phyloP scores from a whole-genome alignment of 1,140 invertebrate genomes.

The Panagrolaimus sp. region DNA sequence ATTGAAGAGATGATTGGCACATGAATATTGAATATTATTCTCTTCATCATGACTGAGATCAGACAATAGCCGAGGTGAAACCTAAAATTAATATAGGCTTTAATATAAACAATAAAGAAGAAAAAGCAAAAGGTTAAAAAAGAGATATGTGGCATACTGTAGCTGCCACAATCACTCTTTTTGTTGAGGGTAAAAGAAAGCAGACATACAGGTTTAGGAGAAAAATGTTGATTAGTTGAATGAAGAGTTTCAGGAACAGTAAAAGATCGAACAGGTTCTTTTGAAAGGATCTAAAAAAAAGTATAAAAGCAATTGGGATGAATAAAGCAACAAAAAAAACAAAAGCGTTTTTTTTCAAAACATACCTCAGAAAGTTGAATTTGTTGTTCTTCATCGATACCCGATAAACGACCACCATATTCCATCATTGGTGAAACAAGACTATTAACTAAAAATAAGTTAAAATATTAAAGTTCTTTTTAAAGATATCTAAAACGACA shows the following conservation, averaged over 20 bases:
- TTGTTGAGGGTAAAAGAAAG: not conserved
- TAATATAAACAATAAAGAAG: too few species aligned
- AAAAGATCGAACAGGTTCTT: conserved; percentile 33
- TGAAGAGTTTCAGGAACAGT: conserved; percentile 43
- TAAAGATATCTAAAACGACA: conserved; percentile 5
- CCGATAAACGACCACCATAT: conserved; percentile 24
- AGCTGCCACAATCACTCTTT: too few species aligned
- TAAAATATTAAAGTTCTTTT: not conserved
- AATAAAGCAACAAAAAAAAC: not conserved
- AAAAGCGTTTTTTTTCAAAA: too few species aligned
- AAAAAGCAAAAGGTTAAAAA: too few species aligned
- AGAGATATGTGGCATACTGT: too few species aligned
- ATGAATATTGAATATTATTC: not conserved
- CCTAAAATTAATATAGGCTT: not conserved
- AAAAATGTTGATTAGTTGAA: conserved; percentile 9
- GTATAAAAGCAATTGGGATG: not conserved
- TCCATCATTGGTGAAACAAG: conserved; percentile 37
- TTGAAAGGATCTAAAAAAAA: not conserved
- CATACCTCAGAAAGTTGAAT: conserved; percentile 24
- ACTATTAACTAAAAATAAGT: conserved; percentile 43
- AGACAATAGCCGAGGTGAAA: not conserved
- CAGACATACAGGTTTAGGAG: conserved; percentile 3
- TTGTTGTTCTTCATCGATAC: conserved; percentile 42
- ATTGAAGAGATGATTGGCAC: conserved; percentile 12
- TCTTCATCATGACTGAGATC: not conserved